Evolutionary conservation across 1,140 invertebrate genomes (phyloP).

Genomic region (Drosophila tsacasi): DNA sequence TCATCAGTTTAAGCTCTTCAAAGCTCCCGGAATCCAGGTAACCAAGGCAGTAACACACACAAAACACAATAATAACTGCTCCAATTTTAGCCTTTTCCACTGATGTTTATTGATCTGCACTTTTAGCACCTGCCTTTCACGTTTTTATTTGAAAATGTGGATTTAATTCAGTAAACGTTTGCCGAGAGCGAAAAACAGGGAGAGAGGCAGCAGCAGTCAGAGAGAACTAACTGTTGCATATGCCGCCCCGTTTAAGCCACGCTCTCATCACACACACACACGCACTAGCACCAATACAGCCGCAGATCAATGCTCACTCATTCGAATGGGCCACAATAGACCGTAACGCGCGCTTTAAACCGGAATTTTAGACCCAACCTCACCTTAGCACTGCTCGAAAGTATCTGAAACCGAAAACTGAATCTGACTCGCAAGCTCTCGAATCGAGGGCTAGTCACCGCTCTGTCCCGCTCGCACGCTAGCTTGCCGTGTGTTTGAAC

Average conservation of each 20-base stretch:
- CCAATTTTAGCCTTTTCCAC: conserved; percentile 34
- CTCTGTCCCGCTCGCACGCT: conserved; percentile 15
- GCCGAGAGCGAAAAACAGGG: conserved; percentile 23
- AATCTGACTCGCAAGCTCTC: conserved; percentile 52
- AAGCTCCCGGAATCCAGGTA: conserved; percentile 39
- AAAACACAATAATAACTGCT: conserved; percentile 51
- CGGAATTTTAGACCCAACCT: conserved; percentile 54
- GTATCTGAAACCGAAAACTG: conserved; percentile 51
- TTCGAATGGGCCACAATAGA: conserved; percentile 12
- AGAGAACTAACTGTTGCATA: conserved; percentile 69
- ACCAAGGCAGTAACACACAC: conserved; percentile 46
- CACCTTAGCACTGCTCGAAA: conserved; percentile 75
- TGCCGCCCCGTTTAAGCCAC: conserved; percentile 75
- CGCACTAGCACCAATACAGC: conserved; percentile 20
- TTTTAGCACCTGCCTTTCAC: conserved; percentile 21
- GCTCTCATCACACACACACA: conserved; percentile 51
- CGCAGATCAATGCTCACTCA: conserved; percentile 39
- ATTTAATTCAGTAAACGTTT: conserved; percentile 31
- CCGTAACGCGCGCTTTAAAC: conserved; percentile 35
- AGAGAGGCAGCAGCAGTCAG: conserved; percentile 20
- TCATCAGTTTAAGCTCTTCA: conserved; percentile 60
- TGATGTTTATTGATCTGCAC: conserved; percentile 27
- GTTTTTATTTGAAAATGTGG: neutral
- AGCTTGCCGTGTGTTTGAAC: conserved; percentile 21
- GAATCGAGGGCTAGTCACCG: conserved; percentile 22